These are phyloP conservation scores for Frieseomelitta varia DNA, from an alignment of 1,140 invertebrate genomes.

Conservation along the genomic window DNA sequence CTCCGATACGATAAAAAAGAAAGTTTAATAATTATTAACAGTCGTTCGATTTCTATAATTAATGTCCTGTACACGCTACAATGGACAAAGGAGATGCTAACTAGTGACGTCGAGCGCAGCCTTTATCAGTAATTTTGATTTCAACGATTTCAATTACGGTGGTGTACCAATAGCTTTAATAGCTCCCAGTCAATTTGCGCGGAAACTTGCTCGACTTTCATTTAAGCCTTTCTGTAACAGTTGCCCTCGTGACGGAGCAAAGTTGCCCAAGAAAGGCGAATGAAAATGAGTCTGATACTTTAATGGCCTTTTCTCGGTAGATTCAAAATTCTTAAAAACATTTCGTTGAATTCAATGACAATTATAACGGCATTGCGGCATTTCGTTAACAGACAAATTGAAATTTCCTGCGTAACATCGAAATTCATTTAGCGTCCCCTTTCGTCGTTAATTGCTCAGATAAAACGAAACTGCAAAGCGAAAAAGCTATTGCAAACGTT, in stretches of 20 bases:
- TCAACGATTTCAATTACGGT: conserved; percentile 40
- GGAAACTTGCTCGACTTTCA: conserved; percentile 43
- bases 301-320: not conserved
- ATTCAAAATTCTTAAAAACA: not conserved
- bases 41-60: not conserved
- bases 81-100: not conserved
- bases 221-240: conserved; percentile 8
- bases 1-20: not conserved
- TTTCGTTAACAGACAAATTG: not conserved
- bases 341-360: not conserved
- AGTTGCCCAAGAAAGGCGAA: conserved; percentile 23
- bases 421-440: not conserved
- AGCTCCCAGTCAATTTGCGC: conserved; percentile 36
- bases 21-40: not conserved
- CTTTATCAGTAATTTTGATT: conserved; percentile 49
- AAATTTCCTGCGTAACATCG: too few species aligned
- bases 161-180: conserved; percentile 23
- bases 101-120: conserved; percentile 9
- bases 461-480: not conserved
- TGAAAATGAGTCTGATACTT: conserved; percentile 40
- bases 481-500: not conserved
- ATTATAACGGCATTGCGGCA: not conserved
- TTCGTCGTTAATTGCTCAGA: not conserved
- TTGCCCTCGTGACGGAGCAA: not conserved
- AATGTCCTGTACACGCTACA: not conserved